A percentile compares a stretch with the other conserved stretches of the same genome.
Evolutionary conservation across 2,797 vertebrate genomes (phyloP).

Genomic region (Percopsis omiscomaycus): DNA sequence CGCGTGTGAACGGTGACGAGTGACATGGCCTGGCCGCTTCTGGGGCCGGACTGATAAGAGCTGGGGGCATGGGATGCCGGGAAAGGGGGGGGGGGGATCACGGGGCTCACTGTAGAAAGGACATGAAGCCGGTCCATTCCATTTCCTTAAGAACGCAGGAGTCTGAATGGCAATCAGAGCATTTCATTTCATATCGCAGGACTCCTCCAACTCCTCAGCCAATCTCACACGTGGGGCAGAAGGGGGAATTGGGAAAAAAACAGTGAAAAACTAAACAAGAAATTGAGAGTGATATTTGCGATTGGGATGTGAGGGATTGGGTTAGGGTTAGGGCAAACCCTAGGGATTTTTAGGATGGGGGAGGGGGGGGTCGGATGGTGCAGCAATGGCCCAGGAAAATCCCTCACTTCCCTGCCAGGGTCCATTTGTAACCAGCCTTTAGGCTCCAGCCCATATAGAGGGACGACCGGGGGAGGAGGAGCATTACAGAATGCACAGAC

Average conservation of each 20-base stretch:
- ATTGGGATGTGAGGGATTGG: constrained; percentile 18
- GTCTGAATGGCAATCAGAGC: constrained; percentile 61
- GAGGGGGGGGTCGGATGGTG: constrained; percentile 20
- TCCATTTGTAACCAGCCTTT: constrained; percentile 53
- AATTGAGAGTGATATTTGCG: constrained; percentile 4
- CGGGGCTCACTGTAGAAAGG: constrained; percentile 56
- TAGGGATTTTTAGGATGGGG: no score
- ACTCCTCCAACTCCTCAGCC: constrained; percentile 56
- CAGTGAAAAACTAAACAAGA: constrained; percentile 1
- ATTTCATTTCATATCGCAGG: constrained; percentile 67
- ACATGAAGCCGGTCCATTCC: constrained; percentile 65
- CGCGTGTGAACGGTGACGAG: constrained; percentile 35
- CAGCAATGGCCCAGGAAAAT: constrained; percentile 40
- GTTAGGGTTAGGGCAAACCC: no score
- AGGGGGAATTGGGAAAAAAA: constrained; percentile 13
- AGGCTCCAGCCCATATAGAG: constrained; percentile 37
- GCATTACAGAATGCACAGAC: constrained; percentile 48
- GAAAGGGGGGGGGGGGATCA: constrained; percentile 62
- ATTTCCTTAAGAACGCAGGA: constrained; percentile 72
- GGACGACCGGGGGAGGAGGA: constrained; percentile 21
- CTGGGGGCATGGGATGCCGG: no score
- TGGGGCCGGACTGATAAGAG: constrained; percentile 69
- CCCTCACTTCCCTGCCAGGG: constrained; percentile 44
- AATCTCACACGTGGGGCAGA: constrained; percentile 26
- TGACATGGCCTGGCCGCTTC: constrained; percentile 43